Base-by-base conservation (phyloP, 2,888 invertebrate species). In the Spodoptera littoralis region DNA sequence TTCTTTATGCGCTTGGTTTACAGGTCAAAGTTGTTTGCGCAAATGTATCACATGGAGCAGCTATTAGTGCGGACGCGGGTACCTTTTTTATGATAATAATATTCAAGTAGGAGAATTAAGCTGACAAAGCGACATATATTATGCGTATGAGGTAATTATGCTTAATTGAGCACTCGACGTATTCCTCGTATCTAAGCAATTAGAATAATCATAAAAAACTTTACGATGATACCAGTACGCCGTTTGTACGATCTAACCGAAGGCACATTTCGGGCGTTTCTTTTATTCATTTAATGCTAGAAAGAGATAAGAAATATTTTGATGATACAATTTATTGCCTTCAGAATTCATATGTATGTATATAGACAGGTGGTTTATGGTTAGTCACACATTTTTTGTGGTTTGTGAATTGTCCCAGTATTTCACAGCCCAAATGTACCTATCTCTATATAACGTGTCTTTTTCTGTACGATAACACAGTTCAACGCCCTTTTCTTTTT, bases 71-170 rank as follows among this genome's bases (percentile, higher is more conserved):
- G 79, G 79, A 69, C 65, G 69, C 58, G 42, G 54, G 72, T 65
- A 75, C 65, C 68, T 75, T 81, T 80, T 80, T 78, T 81, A 79
- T 54, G 79, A 48, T 69, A 79, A 78, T 80, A 80, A 78, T 80
- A 78, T 78, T 80, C 81, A 75, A 81, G 79, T 72, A 64, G 53
- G 56, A 66, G 58, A 65, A 53, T 59, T 77, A 61, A 70, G 66
- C 75, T 80, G 66, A 77, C 70, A 74, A 67, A 70, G 78, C 51
- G 54, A 59, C 60, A 67, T 80, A 60, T 74, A 80, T 80, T 73
- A 60, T 59, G 62, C 57, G 30, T 59, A 64, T 60, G 47, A 63
- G 61, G 66, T 70, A 65, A 66, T 80, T 73, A 65, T 53, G 53
- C 66, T 57, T 70, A 77, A 77, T 65, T 60, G 64, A 61, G 62